A percentile compares a stretch with the other conserved stretches of the same genome.
Conservation (phyloP, 2,113 vertebrate genomes). For the Hemicordylus capensis region DNA sequence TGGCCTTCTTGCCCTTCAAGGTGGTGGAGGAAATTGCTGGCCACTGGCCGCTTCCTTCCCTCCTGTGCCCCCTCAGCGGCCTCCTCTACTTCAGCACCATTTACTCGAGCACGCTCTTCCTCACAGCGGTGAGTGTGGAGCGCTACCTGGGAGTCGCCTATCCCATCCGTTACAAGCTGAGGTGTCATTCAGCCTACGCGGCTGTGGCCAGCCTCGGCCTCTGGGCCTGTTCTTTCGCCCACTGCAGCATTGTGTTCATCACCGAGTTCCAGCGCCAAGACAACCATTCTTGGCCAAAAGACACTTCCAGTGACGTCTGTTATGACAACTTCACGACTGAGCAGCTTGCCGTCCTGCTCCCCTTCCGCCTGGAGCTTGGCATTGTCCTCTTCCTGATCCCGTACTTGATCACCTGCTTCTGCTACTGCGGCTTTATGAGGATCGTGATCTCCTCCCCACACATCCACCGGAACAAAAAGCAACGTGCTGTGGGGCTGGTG, state of each 20-base stretch:
- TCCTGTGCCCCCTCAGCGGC: slow-evolving; percentile 79
- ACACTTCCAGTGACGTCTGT: slow-evolving; percentile 27
- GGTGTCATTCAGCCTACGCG: slow-evolving; percentile 77
- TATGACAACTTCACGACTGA: slow-evolving; percentile 41
- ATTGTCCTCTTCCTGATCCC: slow-evolving; percentile 72
- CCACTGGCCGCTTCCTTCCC: slow-evolving; percentile 75
- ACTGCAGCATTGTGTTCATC: slow-evolving; percentile 86
- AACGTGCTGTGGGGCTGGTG: slow-evolving; percentile 66
- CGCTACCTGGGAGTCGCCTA: slow-evolving; percentile 89
- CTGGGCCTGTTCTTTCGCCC: slow-evolving; percentile 79
- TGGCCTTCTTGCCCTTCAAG: slow-evolving; percentile 87
- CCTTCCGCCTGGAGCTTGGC: slow-evolving; percentile 64
- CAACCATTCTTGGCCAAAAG: neutral
- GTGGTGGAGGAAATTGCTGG: slow-evolving; percentile 78
- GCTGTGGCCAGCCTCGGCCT: slow-evolving; percentile 79
- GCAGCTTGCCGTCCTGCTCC: slow-evolving; percentile 50
- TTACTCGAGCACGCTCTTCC: slow-evolving; percentile 87
- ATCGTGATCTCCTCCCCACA: slow-evolving; percentile 69
- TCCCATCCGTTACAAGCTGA: slow-evolving; percentile 84
- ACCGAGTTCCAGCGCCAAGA: slow-evolving; percentile 60
- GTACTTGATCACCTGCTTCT: slow-evolving; percentile 67
- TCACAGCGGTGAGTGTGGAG: slow-evolving; percentile 87
- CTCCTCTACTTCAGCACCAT: slow-evolving; percentile 90
- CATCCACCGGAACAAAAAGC: slow-evolving; percentile 53
- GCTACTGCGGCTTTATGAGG: slow-evolving; percentile 70